These are phyloP conservation scores for Armadillidium nasatum DNA, from an alignment of 1,140 invertebrate species.

Conservation along the genomic window DNA sequence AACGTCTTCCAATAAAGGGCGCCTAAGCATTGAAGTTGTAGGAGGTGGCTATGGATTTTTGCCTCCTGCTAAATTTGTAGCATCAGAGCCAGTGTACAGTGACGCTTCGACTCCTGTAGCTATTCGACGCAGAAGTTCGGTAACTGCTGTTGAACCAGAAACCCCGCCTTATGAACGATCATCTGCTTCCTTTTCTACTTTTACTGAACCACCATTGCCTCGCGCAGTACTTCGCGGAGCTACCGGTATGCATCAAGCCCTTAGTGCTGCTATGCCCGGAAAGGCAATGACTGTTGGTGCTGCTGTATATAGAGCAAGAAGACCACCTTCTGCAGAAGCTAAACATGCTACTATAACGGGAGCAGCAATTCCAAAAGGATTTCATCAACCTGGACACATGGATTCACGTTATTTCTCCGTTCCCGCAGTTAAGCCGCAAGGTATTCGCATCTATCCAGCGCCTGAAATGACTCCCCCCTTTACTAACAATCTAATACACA, in stretches of 20 bases:
- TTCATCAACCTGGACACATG: slow-evolving; percentile 43
- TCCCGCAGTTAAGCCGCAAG: slow-evolving; percentile 43
- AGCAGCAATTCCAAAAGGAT: slow-evolving; percentile 40
- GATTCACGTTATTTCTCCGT: slow-evolving; percentile 44
- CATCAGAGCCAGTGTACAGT: slow-evolving; percentile 44
- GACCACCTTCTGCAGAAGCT: slow-evolving; percentile 36
- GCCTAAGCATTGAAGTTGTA: slow-evolving; percentile 42
- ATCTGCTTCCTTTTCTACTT: slow-evolving; percentile 41
- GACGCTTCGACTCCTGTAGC: slow-evolving; percentile 44
- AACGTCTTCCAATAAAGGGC: slow-evolving; percentile 13
- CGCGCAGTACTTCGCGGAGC: slow-evolving; percentile 24
- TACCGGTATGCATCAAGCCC: slow-evolving; percentile 21
- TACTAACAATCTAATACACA: background rate
- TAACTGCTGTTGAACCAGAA: slow-evolving; percentile 42
- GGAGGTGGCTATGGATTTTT: slow-evolving; percentile 43
- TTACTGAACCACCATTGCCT: slow-evolving; percentile 42
- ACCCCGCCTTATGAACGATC: slow-evolving; percentile 44
- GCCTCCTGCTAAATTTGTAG: slow-evolving; percentile 42
- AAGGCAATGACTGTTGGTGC: slow-evolving; percentile 36
- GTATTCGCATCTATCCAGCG: slow-evolving; percentile 45
- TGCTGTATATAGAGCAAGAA: slow-evolving; percentile 32
- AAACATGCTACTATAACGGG: slow-evolving; percentile 43
- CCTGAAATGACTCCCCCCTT: slow-evolving; percentile 17
- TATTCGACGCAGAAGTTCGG: slow-evolving; percentile 41
- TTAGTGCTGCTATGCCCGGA: slow-evolving; percentile 23